Evolutionary conservation across 2,113 vertebrate genomes (phyloP), one percentile per base, ranked within the genome.

Genomic region (Hassar affinis): DNA sequence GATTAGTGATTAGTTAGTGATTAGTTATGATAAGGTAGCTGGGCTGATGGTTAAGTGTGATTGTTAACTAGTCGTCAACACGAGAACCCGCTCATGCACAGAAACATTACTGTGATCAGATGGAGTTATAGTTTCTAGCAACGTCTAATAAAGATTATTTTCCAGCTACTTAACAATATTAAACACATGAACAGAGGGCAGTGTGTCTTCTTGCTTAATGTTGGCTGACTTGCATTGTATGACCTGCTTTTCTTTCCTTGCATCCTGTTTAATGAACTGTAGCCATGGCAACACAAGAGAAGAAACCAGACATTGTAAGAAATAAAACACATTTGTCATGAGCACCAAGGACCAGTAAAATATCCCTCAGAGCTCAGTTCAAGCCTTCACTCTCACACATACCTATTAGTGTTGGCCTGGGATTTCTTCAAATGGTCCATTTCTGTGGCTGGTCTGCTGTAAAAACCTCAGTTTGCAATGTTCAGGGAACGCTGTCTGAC

Each of bases 261-360:
- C 27, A 62, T 17, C 27, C 42, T 80, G 20, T 38, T 69, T 80
- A 33, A 42, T 80, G 45, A 80, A 52, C 12, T 69, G 68, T 56
- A 61, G 56, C 59, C 92, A 99, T 99, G 98, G 97, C 97, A 92
- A 97, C 98, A 14, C 97, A 99, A 94, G 97, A 99, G 90, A 98
- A 98, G 94, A 98, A 98, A 91, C 95, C 96, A 49, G 97, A 98
- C 93, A 95, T 96, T 0, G 96, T 98, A 91, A 92, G 94, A 6
- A 95, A 95, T 33, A 96, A 98, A 91, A 94, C 97, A 78, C 97
- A 98, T 87, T 96, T 96, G 22, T 93, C 95, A 22, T 95, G 96
- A 45, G 96, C 97, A 4, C 95, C 97, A 0, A 97, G 97, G 0
- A 92, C 96, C 90, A 96, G 38, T 42, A 47, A 71, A 71, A 47